Evolutionary conservation across 2,888 invertebrate genomes (phyloP).

Genomic region (Rhogogaster chlorosoma): DNA sequence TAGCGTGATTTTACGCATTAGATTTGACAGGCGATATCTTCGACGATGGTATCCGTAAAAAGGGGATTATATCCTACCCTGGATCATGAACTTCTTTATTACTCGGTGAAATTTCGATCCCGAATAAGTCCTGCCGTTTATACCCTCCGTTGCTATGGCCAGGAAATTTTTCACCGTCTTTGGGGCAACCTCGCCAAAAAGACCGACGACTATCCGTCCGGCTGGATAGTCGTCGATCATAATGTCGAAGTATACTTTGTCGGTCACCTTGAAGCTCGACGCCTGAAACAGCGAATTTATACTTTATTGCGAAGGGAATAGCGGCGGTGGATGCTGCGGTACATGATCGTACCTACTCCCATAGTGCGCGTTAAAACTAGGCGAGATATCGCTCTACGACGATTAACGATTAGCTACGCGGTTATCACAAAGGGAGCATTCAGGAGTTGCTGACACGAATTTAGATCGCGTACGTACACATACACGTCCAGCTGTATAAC

Average conservation of each 20-base stretch:
- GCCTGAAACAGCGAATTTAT: conserved; percentile 77
- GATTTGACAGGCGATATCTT: not conserved
- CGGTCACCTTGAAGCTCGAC: conserved; percentile 85
- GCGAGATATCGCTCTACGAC: conserved; percentile 14
- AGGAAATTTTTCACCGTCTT: conserved; percentile 93
- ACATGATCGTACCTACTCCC: not conserved
- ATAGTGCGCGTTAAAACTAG: conserved; percentile 18
- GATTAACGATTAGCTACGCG: not conserved
- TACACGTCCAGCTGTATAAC: not conserved
- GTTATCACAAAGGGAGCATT: conserved; percentile 20
- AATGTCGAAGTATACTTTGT: conserved; percentile 91
- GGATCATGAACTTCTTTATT: conserved; percentile 94
- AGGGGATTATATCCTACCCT: conserved; percentile 81
- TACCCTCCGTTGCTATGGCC: conserved; percentile 87
- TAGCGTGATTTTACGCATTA: not conserved
- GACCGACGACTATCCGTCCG: conserved; percentile 90
- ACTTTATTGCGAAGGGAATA: not conserved
- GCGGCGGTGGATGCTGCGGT: not conserved
- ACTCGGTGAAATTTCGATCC: conserved; percentile 91
- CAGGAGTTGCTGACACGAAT: conserved; percentile 43
- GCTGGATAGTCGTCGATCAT: conserved; percentile 85
- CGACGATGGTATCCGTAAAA: not conserved
- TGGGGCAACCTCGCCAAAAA: conserved; percentile 94
- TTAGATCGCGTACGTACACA: not conserved
- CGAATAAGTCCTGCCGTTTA: conserved; percentile 88